phyloP scores from a whole-genome alignment of 92 coral and sea anemone species.

The Galaxea fascicularis region DNA sequence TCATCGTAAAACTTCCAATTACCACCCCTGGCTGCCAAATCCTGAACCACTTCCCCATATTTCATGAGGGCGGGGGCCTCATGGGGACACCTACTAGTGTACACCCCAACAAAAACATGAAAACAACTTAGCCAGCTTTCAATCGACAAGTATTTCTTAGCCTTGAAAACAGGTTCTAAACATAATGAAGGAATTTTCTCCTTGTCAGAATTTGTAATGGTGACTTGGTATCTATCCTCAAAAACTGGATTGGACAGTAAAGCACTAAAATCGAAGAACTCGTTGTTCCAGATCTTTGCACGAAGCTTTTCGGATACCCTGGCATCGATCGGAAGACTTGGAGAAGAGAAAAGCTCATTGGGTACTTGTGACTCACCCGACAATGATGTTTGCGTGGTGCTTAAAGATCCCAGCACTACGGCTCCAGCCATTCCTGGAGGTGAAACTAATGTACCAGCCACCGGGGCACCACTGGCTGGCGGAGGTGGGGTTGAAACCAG shows the following conservation, averaged over 20 bases:
- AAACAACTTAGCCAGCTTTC: slow-evolving; percentile 56
- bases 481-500: neutral
- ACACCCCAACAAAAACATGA: slow-evolving; percentile 51
- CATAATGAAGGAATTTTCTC: slow-evolving; percentile 18
- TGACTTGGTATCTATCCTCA: slow-evolving; percentile 24
- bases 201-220: slow-evolving; percentile 10
- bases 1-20: slow-evolving; percentile 69
- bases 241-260: slow-evolving; percentile 28
- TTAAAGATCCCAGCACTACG: neutral
- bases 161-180: slow-evolving; percentile 42
- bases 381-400: slow-evolving; percentile 2
- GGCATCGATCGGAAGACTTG: slow-evolving; percentile 51
- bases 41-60: slow-evolving; percentile 70
- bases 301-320: slow-evolving; percentile 47
- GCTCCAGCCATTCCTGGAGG: neutral
- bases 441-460: neutral
- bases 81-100: slow-evolving; percentile 48
- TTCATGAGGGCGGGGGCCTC: no score
- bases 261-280: slow-evolving; percentile 32
- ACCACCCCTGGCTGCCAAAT: slow-evolving; percentile 61
- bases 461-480: neutral
- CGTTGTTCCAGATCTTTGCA: slow-evolving; percentile 57
- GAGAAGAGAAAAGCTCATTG: slow-evolving; percentile 34
- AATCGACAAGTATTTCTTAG: slow-evolving; percentile 42
- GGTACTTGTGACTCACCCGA: slow-evolving; percentile 36